A percentile compares a stretch with the other conserved stretches of the same genome.
Evolutionary conservation across 2,888 invertebrate genomes (phyloP).

Genomic region (Bugula neritina): DNA sequence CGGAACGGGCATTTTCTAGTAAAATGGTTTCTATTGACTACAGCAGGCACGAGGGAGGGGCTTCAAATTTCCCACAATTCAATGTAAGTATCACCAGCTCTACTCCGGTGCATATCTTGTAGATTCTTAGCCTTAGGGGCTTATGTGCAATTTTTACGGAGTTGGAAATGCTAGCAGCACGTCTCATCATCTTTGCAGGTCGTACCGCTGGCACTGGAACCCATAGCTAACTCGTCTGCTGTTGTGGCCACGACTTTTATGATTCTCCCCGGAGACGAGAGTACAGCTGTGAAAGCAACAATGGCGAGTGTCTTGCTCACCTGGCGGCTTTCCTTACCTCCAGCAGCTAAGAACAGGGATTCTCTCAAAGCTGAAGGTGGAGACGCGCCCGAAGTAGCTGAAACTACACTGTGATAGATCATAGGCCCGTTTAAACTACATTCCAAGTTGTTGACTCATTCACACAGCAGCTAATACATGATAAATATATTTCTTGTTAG

Average conservation of each 20-base stretch:
- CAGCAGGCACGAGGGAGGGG: neutral
- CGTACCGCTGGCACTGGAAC: conserved; percentile 8
- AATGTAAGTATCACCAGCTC: neutral
- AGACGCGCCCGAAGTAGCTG: neutral
- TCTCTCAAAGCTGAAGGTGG: neutral
- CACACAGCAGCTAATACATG: no score
- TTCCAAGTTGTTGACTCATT: no score
- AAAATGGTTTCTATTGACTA: neutral
- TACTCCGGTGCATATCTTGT: no score
- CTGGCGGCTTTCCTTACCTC: conserved; percentile 10
- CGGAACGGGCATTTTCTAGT: conserved; percentile 1
- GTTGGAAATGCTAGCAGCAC: no score
- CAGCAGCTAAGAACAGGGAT: neutral
- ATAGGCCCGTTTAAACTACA: no score
- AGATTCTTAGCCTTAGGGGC: no score
- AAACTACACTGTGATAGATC: neutral
- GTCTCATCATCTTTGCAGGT: no score
- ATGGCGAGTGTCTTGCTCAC: conserved; percentile 2
- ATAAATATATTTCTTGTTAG: no score
- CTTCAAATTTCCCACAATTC: neutral
- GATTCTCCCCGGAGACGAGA: conserved; percentile 21
- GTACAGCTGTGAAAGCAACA: neutral
- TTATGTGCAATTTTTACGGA: no score
- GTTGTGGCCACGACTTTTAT: conserved; percentile 20
- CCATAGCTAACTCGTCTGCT: neutral